A percentile compares a stretch with the other conserved stretches of the same genome.
These are phyloP conservation scores for Mugil cephalus DNA, from an alignment of 2,113 vertebrate genomes.

Conservation along the genomic window DNA sequence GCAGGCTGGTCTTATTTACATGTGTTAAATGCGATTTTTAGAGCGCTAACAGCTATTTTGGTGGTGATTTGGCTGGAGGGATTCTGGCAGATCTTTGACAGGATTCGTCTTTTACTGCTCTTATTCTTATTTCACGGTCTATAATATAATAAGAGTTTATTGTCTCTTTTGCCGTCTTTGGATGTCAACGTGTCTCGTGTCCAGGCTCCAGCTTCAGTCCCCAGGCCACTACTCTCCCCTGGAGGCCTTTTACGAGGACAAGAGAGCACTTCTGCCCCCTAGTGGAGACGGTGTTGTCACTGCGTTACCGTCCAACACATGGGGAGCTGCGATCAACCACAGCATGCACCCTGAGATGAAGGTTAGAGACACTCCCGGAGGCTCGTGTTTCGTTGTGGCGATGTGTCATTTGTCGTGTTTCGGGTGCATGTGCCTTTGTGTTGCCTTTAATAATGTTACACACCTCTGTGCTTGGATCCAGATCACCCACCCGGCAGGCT, in stretches of 20 bases:
- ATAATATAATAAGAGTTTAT: neutral
- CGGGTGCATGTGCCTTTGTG: too few species aligned
- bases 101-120: too few species aligned
- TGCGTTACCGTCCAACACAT: conserved; percentile 84
- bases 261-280: conserved; percentile 90
- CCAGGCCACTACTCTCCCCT: conserved; percentile 94
- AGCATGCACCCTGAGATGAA: conserved; percentile 98
- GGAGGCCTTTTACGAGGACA: conserved; percentile 96
- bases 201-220: conserved; percentile 92
- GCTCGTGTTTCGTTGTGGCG: neutral
- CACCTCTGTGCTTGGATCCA: conserved; percentile 48
- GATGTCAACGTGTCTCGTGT: conserved; percentile 2
- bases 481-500: conserved; percentile 97
- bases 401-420: too few species aligned
- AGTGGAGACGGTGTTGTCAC: conserved; percentile 79
- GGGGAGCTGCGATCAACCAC: conserved; percentile 90
- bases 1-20: neutral
- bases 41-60: too few species aligned
- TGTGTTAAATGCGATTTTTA: neutral
- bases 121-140: too few species aligned
- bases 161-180: neutral
- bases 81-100: too few species aligned
- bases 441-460: too few species aligned
- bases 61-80: too few species aligned
- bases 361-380: conserved; percentile 74